Evolutionary conservation across 37 sponge, comb jelly and placozoan genomes (phyloP).

Genomic region (Theonella swinhoei): DNA sequence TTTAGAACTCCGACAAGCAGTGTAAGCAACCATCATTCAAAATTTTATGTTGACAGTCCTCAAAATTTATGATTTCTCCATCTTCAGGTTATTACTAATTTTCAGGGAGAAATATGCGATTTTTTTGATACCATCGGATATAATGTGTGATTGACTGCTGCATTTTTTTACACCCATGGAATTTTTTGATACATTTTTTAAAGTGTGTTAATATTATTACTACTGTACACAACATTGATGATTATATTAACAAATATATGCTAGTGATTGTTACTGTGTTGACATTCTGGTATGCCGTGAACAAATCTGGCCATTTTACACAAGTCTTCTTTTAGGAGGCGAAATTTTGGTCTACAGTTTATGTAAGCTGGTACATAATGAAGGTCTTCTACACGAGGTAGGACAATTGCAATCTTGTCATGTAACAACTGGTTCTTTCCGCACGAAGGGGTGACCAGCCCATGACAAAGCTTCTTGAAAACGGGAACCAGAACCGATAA

Average conservation of each 20-base stretch:
- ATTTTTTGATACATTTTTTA: background rate
- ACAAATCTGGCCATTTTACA: background rate
- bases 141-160: background rate
- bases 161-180: background rate
- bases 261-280: background rate
- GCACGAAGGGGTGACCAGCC: background rate
- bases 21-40: background rate
- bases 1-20: conserved; percentile 30
- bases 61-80: background rate
- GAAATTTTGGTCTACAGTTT: background rate
- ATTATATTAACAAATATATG: background rate
- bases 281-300: background rate
- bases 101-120: conserved; percentile 2
- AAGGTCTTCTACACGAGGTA: background rate
- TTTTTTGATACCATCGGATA: conserved; percentile 50
- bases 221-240: too few relatives aligned
- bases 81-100: conserved; percentile 22
- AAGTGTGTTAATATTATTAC: background rate
- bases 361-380: background rate
- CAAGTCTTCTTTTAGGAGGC: background rate
- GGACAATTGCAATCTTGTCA: background rate
- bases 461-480: background rate
- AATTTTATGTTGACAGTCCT: background rate
- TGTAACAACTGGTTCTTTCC: background rate
- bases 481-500: background rate